phyloP scores from a whole-genome alignment of 1,140 invertebrate genomes.

The Rhagoletis zephyria region DNA sequence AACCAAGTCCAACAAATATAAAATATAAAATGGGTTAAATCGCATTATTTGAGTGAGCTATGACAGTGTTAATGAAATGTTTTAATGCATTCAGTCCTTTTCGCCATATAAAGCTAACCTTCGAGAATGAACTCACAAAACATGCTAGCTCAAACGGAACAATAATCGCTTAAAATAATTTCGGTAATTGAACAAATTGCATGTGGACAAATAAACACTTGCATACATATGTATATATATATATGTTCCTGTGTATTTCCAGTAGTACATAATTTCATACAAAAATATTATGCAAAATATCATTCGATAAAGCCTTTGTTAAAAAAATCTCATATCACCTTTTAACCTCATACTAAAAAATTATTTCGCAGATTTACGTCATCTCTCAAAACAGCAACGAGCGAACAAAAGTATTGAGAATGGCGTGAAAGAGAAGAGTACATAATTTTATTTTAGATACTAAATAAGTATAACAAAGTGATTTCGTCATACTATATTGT shows the following conservation, averaged over 20 bases:
- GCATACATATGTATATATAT: neutral
- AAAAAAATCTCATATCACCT: neutral
- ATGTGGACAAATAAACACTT: neutral
- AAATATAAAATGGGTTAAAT: no score
- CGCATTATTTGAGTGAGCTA: no score
- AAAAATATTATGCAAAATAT: neutral
- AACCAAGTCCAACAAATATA: no score
- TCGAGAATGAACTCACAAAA: neutral
- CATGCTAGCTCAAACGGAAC: neutral
- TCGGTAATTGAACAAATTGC: neutral
- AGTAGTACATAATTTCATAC: neutral
- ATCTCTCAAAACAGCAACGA: neutral
- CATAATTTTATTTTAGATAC: slow-evolving; percentile 18
- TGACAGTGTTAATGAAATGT: no score
- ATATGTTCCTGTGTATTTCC: neutral
- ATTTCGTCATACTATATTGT: neutral
- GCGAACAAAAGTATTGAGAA: neutral
- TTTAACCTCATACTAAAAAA: slow-evolving; percentile 12
- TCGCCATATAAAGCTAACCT: neutral
- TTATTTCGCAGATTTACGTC: slow-evolving; percentile 7
- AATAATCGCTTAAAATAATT: neutral
- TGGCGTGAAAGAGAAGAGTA: neutral
- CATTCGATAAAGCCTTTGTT: neutral
- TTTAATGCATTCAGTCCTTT: no score
- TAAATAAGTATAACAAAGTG: slow-evolving; percentile 1